Evolutionary conservation across 2,113 vertebrate species (phyloP).

Genomic region (Sapayoa aenigma): DNA sequence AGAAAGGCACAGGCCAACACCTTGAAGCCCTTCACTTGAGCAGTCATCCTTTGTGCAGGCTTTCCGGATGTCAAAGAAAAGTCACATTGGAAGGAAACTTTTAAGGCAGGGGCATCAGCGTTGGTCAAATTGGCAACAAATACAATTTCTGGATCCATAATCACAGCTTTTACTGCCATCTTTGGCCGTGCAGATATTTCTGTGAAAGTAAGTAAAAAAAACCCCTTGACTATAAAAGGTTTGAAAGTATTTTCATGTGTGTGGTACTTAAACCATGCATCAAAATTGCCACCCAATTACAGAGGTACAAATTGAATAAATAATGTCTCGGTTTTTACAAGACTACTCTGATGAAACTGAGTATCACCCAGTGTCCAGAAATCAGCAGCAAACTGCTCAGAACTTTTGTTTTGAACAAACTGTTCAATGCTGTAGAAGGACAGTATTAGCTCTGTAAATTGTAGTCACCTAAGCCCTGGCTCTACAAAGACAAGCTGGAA

Average conservation of each 20-base stretch:
- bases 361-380: neutral
- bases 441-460: neutral
- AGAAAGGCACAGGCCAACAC: constrained; percentile 93
- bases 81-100: constrained; percentile 88
- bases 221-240: neutral
- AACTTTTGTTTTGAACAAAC: neutral
- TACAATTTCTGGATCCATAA: constrained; percentile 92
- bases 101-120: constrained; percentile 87
- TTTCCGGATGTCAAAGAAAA: constrained; percentile 72
- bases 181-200: constrained; percentile 55
- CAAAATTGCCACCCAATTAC: neutral
- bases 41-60: constrained; percentile 75
- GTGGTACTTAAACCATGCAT: neutral
- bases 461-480: neutral
- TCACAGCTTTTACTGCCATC: constrained; percentile 76
- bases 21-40: constrained; percentile 82
- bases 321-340: neutral
- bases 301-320: neutral
- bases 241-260: neutral
- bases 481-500: neutral
- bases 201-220: neutral
- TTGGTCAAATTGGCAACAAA: constrained; percentile 91
- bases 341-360: neutral
- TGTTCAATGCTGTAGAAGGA: neutral
- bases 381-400: neutral